Evolutionary conservation across 1,140 invertebrate species (phyloP).

Genomic region (Whitmania pigra): DNA sequence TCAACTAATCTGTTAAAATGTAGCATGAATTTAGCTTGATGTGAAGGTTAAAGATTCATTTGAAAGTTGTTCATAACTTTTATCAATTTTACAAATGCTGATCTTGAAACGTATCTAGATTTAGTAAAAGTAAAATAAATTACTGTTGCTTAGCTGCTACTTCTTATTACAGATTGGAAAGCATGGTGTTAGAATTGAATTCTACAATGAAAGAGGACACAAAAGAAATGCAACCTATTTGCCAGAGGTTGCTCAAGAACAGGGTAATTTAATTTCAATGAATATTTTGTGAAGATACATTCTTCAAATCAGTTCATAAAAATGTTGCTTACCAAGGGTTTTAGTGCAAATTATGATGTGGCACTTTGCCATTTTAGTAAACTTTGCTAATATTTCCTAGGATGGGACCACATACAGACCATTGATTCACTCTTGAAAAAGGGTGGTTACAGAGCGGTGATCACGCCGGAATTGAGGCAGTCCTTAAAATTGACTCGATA

Average conservation of each 20-base stretch:
- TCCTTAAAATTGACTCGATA: slow-evolving; percentile 76
- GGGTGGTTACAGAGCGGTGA: slow-evolving; percentile 81
- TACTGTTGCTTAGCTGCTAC: no score
- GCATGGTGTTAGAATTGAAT: slow-evolving; percentile 96
- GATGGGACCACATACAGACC: slow-evolving; percentile 61
- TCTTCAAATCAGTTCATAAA: no score
- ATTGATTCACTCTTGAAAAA: slow-evolving; percentile 93
- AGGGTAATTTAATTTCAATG: slow-evolving; percentile 55
- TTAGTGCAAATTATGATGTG: slow-evolving; percentile 12
- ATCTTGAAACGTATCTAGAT: neutral
- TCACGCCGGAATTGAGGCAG: slow-evolving; percentile 71
- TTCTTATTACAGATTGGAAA: slow-evolving; percentile 55
- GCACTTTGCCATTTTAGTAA: neutral
- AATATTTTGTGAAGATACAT: no score
- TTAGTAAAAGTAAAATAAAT: neutral
- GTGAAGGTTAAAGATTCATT: neutral
- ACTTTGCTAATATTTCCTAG: slow-evolving; percentile 26
- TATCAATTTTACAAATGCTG: neutral
- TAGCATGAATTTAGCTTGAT: neutral
- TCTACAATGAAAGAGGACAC: slow-evolving; percentile 82
- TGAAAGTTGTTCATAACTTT: neutral
- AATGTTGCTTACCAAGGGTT: slow-evolving; percentile 15
- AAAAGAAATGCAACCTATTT: slow-evolving; percentile 93
- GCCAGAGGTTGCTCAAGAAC: slow-evolving; percentile 89
- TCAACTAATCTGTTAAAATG: neutral